These are phyloP conservation scores for Tubulanus polymorphus DNA, from an alignment of 2,888 invertebrate genomes.

Conservation along the genomic window DNA sequence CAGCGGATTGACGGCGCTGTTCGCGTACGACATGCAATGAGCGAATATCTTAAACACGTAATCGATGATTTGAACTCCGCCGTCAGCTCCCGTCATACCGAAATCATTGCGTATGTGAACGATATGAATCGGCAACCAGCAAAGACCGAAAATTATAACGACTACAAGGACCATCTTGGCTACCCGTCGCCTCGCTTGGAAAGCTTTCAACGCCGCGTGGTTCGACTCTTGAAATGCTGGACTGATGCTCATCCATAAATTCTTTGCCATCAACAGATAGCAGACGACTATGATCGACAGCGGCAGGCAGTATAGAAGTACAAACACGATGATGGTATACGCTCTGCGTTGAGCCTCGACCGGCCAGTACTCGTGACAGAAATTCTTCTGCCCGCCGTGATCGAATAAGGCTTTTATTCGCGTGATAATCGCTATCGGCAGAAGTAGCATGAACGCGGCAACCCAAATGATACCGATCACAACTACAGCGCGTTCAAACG, in stretches of 20 bases:
- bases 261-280: constrained; percentile 18
- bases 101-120: constrained; percentile 14
- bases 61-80: neutral
- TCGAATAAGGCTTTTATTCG: constrained; percentile 6
- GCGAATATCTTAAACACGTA: constrained; percentile 8
- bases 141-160: constrained; percentile 18
- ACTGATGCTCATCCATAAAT: constrained; percentile 12
- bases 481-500: constrained; percentile 4
- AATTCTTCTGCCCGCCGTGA: constrained; percentile 4
- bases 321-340: constrained; percentile 14
- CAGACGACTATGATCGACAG: constrained; percentile 13
- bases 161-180: constrained; percentile 13
- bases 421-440: constrained; percentile 12
- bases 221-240: neutral
- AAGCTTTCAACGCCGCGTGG: neutral
- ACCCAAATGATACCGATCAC: constrained; percentile 13
- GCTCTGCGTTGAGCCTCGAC: neutral
- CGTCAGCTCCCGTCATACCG: neutral
- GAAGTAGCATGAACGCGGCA: constrained; percentile 5
- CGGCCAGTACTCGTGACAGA: constrained; percentile 11
- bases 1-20: constrained; percentile 43
- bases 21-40: constrained; percentile 17
- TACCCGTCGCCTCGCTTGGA: constrained; percentile 6
- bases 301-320: constrained; percentile 14
- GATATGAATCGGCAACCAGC: constrained; percentile 20